Evolutionary conservation across 2,888 invertebrate genomes (phyloP).

Genomic region (Trichogramma dendrolimi): DNA sequence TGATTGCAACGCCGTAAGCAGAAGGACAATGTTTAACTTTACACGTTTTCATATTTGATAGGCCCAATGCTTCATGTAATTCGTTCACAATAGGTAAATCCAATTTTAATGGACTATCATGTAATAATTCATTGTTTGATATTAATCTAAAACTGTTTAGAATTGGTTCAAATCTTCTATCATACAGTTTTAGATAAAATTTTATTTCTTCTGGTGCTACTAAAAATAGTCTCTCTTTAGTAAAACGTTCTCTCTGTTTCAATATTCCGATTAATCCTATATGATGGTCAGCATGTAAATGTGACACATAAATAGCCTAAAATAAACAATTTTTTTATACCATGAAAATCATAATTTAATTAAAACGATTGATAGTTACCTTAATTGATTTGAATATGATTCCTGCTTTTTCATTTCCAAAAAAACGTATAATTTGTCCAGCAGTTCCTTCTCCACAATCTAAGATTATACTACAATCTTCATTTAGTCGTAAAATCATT

Average conservation of each 20-base stretch:
- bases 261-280: slow-evolving; percentile 75
- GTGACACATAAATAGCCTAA: slow-evolving; percentile 82
- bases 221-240: slow-evolving; percentile 56
- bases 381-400: slow-evolving; percentile 59
- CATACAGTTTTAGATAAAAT: slow-evolving; percentile 71
- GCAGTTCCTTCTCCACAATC: slow-evolving; percentile 96
- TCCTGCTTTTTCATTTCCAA: slow-evolving; percentile 64
- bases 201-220: slow-evolving; percentile 74
- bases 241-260: slow-evolving; percentile 56
- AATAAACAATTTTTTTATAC: slow-evolving; percentile 37
- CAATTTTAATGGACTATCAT: slow-evolving; percentile 22
- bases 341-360: neutral
- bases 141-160: slow-evolving; percentile 60
- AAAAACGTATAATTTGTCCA: slow-evolving; percentile 81
- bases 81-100: slow-evolving; percentile 17
- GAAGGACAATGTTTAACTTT: slow-evolving; percentile 77
- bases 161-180: slow-evolving; percentile 68
- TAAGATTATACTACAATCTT: slow-evolving; percentile 67
- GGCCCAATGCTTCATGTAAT: slow-evolving; percentile 38
- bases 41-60: slow-evolving; percentile 56
- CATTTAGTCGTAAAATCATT: slow-evolving; percentile 59
- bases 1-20: slow-evolving; percentile 72
- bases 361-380: slow-evolving; percentile 33
- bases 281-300: slow-evolving; percentile 97
- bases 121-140: slow-evolving; percentile 63